phyloP scores from a whole-genome alignment of 2,888 invertebrate genomes.

The Pyrocoelia pectoralis region DNA sequence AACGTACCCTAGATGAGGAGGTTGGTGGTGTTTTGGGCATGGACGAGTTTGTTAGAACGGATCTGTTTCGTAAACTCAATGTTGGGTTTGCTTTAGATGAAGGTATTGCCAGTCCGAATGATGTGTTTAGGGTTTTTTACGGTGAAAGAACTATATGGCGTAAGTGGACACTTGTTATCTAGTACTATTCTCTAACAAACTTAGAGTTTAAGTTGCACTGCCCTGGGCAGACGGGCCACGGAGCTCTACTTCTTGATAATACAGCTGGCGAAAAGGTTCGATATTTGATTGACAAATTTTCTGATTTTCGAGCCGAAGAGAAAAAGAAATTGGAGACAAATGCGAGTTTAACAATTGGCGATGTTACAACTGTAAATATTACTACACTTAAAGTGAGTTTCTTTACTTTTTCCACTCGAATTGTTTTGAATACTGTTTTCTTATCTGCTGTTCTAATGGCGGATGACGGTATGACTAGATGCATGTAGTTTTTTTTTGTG shows the following conservation, averaged over 20 bases:
- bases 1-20: conserved; percentile 77
- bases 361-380: conserved; percentile 87
- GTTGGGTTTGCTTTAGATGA: conserved; percentile 89
- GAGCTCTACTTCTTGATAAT: conserved; percentile 79
- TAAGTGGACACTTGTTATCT: conserved; percentile 61
- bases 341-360: conserved; percentile 75
- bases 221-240: conserved; percentile 87
- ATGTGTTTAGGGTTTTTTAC: conserved; percentile 73
- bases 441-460: neutral
- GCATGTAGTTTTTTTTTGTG: neutral
- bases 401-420: neutral
- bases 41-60: conserved; percentile 75
- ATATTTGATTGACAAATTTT: conserved; percentile 75
- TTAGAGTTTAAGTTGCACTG: conserved; percentile 80
- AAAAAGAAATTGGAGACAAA: conserved; percentile 72
- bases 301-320: conserved; percentile 72
- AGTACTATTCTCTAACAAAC: neutral
- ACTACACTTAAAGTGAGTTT: conserved; percentile 72
- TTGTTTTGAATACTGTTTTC: neutral
- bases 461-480: neutral
- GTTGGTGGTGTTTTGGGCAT: conserved; percentile 85
- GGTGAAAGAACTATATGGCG: conserved; percentile 86
- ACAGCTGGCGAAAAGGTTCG: conserved; percentile 86
- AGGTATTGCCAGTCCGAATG: conserved; percentile 76
- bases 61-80: conserved; percentile 80